Conservation (phyloP, 1,140 invertebrate genomes). For the Daktulosphaira vitifoliae region DNA sequence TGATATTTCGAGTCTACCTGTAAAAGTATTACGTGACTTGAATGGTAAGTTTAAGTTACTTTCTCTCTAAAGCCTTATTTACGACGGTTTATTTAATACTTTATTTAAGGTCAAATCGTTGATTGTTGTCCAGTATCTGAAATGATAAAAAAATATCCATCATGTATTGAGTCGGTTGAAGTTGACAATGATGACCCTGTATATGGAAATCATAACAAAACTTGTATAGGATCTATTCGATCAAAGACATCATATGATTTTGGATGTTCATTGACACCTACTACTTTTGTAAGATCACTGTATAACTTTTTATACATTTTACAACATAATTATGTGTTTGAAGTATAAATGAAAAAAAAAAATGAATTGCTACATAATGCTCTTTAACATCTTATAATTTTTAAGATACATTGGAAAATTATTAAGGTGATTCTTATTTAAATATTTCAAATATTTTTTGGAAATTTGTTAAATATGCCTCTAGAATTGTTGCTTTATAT, state of each 20-base stretch:
- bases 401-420: no score
- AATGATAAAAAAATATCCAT: not conserved
- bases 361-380: no score
- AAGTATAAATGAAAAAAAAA: no score
- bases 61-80: no score
- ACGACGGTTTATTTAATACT: no score
- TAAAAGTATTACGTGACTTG: not conserved
- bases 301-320: not conserved
- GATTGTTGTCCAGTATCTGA: not conserved
- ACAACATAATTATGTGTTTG: no score
- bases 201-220: not conserved
- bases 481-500: no score
- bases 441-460: no score
- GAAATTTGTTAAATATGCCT: no score
- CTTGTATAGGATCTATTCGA: not conserved
- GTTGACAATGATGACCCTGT: slow-evolving; percentile 9
- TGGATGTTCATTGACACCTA: not conserved
- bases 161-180: not conserved
- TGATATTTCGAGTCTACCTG: not conserved
- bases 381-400: no score
- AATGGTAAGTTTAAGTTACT: no score
- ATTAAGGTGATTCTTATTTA: no score
- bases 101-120: not conserved
- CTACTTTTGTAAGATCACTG: slow-evolving; percentile 10
- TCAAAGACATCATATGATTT: not conserved